phyloP scores from a whole-genome alignment of 2,888 invertebrate species.

The Orchesella flavescens region DNA sequence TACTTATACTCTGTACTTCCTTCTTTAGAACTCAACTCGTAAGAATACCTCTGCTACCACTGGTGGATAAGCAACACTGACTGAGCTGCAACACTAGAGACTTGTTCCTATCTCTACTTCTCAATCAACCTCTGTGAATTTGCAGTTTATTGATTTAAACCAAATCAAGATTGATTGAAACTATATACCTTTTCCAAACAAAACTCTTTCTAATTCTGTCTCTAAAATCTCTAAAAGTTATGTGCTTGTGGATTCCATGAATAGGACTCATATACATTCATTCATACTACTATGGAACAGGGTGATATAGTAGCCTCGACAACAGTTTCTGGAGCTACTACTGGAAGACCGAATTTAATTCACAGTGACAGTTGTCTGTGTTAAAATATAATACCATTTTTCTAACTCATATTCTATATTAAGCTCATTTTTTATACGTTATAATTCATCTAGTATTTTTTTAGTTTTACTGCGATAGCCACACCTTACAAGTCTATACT shows the following conservation, averaged over 20 bases:
- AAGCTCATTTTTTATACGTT: not conserved
- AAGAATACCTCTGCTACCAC: not conserved
- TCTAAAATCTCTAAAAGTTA: not conserved
- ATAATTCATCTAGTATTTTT: not conserved
- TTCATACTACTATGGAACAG: constrained; percentile 57
- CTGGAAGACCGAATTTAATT: constrained; percentile 60
- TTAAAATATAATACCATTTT: constrained; percentile 18
- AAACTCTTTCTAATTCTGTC: not conserved
- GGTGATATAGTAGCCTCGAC: constrained; percentile 55
- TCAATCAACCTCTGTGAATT: not conserved
- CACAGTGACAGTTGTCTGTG: constrained; percentile 65
- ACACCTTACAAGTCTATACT: no score
- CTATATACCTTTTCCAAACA: no score
- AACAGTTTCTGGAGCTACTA: constrained; percentile 46
- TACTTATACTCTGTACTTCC: constrained; percentile 2
- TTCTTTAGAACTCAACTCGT: constrained; percentile 13
- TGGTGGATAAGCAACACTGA: not conserved
- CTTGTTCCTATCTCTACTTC: not conserved
- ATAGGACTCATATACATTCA: constrained; percentile 17
- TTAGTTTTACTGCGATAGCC: not conserved
- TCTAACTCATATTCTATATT: not conserved
- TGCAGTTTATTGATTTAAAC: not conserved
- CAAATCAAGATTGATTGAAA: no score
- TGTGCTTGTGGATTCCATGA: constrained; percentile 40
- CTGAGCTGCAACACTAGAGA: constrained; percentile 7